Base-by-base conservation (phyloP, 2,888 invertebrate genomes). In the Punctoribates punctum region DNA sequence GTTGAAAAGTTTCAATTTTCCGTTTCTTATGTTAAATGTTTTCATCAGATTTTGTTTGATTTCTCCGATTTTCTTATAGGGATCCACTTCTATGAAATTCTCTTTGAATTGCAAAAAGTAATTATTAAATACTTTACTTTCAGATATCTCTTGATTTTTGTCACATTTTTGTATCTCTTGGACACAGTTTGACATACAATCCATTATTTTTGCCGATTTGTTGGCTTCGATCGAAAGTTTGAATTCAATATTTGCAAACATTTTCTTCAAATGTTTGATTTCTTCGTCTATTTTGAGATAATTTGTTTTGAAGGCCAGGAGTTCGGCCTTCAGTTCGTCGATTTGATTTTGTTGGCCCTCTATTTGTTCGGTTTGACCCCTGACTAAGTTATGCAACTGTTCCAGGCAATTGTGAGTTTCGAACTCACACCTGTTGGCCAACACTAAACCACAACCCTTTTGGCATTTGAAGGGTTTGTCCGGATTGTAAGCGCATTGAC, bases 1-100 rank as follows among this genome's bases (percentile, higher is more conserved):
- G 29, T 65, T 65, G 15, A 29, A 65, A 9, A 65, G 34, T 34
- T 65, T 65, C n/a, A 65, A 29, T 65, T 65, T 65, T 17, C 65
- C 65, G 8, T 29, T 29, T 15, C n/a, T 65, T 23, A 65, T 65
- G 29, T 65, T 29, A 25, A 65, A 65, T 1, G 17, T 29, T 65
- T 65, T 27, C 65, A 65, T 65, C 27, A 65, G 9, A 65, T 65
- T 34, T 17, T 9, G 3, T 29, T 65, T 65, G 34, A 65, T 29
- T 27, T 65, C 29, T 29, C 17, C 34, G 5, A 65, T 29, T 15
- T n/a, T 25, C 29, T 65, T 1, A 17, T 65, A 65, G 17, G 65
- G 34, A 29, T 65, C 34, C 8, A 65, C 65, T 11, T 65, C 29
- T 23, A 65, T 15, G 27, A 1, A 25, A 8, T 11, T 27, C 5